These are phyloP conservation scores for Alectura lathami DNA, from an alignment of 2,113 vertebrate genomes.

Conservation along the genomic window DNA sequence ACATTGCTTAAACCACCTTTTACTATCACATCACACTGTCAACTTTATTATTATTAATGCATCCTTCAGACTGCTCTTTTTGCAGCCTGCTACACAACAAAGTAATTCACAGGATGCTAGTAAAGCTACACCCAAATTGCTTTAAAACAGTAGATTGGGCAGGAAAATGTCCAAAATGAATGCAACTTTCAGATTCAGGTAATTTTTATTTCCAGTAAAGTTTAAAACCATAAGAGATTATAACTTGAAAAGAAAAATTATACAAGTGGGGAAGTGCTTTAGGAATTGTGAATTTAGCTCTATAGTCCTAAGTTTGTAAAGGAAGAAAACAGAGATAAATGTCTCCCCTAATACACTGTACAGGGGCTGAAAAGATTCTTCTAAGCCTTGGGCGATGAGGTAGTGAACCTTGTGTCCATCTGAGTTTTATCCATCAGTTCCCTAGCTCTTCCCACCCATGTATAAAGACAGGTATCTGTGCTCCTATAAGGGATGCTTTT, in stretches of 20 bases:
- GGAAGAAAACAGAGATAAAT: neutral
- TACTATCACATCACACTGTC: neutral
- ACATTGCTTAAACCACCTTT: neutral
- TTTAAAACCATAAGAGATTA: neutral
- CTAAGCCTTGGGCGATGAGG: neutral
- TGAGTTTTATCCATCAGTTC: neutral
- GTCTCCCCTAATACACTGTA: neutral
- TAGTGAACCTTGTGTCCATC: neutral
- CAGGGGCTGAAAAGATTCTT: neutral
- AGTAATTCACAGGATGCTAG: neutral
- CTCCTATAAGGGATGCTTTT: neutral
- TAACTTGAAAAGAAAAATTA: neutral
- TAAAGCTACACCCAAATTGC: neutral
- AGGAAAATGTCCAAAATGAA: neutral
- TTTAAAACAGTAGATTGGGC: neutral
- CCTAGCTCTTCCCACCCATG: neutral
- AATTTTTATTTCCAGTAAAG: neutral
- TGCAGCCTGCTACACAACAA: neutral
- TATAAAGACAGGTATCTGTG: neutral
- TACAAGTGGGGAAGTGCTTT: neutral
- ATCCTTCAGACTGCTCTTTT: neutral
- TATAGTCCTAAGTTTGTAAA: neutral
- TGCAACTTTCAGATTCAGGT: neutral
- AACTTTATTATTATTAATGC: slow-evolving; percentile 18
- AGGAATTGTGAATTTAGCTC: neutral